Percentiles rank a stretch among this genome's conserved stretches.
Evolutionary conservation across 2,888 invertebrate species (phyloP).

Genomic region (Mongoloraphidia duomilia): DNA sequence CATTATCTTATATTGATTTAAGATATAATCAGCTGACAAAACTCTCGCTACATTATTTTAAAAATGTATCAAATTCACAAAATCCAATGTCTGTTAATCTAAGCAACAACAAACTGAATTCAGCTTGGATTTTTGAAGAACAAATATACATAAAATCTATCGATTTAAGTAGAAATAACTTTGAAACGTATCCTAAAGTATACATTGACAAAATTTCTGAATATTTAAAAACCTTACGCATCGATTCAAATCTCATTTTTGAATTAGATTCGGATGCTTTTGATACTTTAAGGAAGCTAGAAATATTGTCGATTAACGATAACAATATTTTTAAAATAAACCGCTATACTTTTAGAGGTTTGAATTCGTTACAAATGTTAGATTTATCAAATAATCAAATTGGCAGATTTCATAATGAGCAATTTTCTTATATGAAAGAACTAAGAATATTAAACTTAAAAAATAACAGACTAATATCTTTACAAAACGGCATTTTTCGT

Average conservation of each 20-base stretch:
- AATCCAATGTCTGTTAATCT: conserved; percentile 52
- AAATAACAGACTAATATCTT: conserved; percentile 48
- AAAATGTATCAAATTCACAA: conserved; percentile 45
- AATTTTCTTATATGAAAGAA: conserved; percentile 45
- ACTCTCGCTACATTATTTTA: conserved; percentile 44
- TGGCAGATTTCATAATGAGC: conserved; percentile 44
- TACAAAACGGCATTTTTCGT: conserved; percentile 56
- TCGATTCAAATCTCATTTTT: conserved; percentile 44
- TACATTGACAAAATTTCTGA: conserved; percentile 26
- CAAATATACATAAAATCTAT: no score
- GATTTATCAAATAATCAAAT: conserved; percentile 55
- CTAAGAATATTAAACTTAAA: conserved; percentile 54
- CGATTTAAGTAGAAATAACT: no score
- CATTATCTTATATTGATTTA: conserved; percentile 55
- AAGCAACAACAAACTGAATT: conserved; percentile 43
- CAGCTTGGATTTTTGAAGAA: no score
- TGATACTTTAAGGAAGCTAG: conserved; percentile 29
- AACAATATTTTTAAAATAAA: no score
- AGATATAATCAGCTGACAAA: conserved; percentile 54
- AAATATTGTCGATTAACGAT: no score
- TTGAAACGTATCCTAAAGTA: neutral
- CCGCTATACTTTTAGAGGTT: no score
- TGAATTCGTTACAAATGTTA: conserved; percentile 43
- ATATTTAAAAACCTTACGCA: conserved; percentile 46
- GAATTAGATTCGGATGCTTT: conserved; percentile 46